phyloP scores from a whole-genome alignment of 2,113 vertebrate species.

The Donacobius atricapilla region DNA sequence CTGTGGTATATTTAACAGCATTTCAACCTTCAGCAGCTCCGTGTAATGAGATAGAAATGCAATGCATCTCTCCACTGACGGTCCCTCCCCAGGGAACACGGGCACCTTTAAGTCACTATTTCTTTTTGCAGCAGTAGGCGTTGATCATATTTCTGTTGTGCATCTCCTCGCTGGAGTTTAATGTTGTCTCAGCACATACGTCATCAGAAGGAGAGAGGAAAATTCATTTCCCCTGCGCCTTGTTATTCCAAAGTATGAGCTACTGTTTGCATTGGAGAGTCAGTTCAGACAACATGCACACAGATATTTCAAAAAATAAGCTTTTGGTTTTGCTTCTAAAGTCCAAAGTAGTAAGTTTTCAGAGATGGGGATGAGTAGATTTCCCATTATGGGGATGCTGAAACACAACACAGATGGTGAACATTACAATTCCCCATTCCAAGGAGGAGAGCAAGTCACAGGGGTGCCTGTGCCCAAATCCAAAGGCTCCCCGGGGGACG shows the following conservation, averaged over 20 bases:
- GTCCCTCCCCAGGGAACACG: neutral
- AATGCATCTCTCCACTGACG: neutral
- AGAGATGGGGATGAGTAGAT: neutral
- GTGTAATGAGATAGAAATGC: neutral
- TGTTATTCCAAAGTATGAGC: neutral
- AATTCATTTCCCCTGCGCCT: neutral
- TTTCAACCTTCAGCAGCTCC: neutral
- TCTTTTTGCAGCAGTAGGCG: neutral
- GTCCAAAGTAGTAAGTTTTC: neutral
- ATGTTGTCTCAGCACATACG: neutral
- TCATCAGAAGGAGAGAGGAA: neutral
- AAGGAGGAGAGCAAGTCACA: neutral
- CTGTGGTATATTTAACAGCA: slow-evolving; percentile 38
- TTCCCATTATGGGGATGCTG: neutral
- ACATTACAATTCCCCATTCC: neutral
- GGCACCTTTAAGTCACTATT: slow-evolving; percentile 3
- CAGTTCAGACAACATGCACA: neutral
- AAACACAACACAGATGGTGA: neutral
- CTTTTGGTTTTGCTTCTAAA: neutral
- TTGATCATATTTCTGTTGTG: neutral
- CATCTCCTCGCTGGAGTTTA: neutral
- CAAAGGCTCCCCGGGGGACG: neutral
- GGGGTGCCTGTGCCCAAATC: neutral
- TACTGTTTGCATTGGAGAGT: neutral
- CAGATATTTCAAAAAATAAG: neutral